A percentile compares a stretch with the other conserved stretches of the same genome.
Evolutionary conservation across 2,797 vertebrate species (phyloP).

Genomic region (Xerus rutilus): DNA sequence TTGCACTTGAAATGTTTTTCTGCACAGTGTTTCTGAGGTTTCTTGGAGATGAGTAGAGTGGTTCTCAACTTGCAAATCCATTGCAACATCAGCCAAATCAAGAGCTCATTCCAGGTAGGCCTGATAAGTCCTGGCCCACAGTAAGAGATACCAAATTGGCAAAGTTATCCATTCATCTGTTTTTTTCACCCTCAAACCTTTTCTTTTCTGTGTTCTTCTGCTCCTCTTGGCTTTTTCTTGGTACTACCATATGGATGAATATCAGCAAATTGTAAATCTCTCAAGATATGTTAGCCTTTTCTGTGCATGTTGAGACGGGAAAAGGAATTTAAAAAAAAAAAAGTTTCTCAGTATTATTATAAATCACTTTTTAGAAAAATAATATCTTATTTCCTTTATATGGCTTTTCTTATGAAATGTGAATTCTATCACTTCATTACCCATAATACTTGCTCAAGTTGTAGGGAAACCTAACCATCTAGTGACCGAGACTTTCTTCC

Average conservation of each 20-base stretch:
- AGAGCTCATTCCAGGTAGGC: background rate
- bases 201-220: background rate
- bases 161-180: background rate
- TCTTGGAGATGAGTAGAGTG: background rate
- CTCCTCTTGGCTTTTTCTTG: constrained; percentile 57
- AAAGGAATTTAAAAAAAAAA: constrained; percentile 63
- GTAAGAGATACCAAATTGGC: background rate
- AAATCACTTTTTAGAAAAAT: constrained; percentile 84
- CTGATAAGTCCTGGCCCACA: background rate
- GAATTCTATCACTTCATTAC: constrained; percentile 80
- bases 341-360: constrained; percentile 69
- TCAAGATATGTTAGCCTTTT: constrained; percentile 69
- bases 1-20: background rate
- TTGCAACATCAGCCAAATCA: background rate
- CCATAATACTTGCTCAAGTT: constrained; percentile 59
- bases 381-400: constrained; percentile 84
- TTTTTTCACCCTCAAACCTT: background rate
- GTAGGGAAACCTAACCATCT: constrained; percentile 66
- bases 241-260: constrained; percentile 65
- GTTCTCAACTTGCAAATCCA: background rate
- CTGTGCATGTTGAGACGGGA: constrained; percentile 73
- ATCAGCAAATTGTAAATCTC: constrained; percentile 80
- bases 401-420: constrained; percentile 82
- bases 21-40: background rate
- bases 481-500: constrained; percentile 57